Evolutionary conservation across 1,140 invertebrate genomes (phyloP), one percentile per base, ranked within the genome.

Genomic region (Papilio polytes): DNA sequence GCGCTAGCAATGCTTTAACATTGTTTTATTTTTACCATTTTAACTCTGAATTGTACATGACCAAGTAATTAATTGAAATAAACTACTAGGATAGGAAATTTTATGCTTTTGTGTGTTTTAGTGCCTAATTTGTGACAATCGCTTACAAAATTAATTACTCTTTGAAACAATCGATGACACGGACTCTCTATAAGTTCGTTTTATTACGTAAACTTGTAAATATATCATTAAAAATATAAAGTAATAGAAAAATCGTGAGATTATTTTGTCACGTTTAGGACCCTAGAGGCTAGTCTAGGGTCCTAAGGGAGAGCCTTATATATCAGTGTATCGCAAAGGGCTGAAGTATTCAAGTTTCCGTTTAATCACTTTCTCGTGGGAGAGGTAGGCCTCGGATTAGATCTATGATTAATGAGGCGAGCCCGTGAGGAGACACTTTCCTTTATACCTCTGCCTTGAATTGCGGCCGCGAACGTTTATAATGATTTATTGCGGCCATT

Each of bases 351-450:
- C 77, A 41, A 41, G 77, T 13, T 78, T 63, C 77, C n/a, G 26
- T 78, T 78, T 66, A 78, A 78, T 78, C 56, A 78, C n/a, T 78
- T 66, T 78, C 12, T 63, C 13, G 56, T 20, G 59, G 53, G 76
- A 18, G 31, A 78, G 76, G 76, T 59, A n/a, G 53, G 76, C 53
- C 31, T 1, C 18, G 76, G 76, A 56, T 78, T 78, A 59, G 59
- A 78, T 78, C 76, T 59, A 78, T 78, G 76, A 78, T 78, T 78
- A 78, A 78, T 59, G 76, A 59, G 76, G 13, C 6, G 18, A 53
- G 36, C 51, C 76, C 53, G 76, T 78, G 53, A 59, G 76, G 76
- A 78, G 76, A 78, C 76, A 78, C 53, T 78, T 59, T 78, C 76
- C 76, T 78, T 78, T 78, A 59, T 41, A 59, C 20, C 22, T 59